Conservation (phyloP, 2,888 invertebrate species). For the Xylota sylvarum region DNA sequence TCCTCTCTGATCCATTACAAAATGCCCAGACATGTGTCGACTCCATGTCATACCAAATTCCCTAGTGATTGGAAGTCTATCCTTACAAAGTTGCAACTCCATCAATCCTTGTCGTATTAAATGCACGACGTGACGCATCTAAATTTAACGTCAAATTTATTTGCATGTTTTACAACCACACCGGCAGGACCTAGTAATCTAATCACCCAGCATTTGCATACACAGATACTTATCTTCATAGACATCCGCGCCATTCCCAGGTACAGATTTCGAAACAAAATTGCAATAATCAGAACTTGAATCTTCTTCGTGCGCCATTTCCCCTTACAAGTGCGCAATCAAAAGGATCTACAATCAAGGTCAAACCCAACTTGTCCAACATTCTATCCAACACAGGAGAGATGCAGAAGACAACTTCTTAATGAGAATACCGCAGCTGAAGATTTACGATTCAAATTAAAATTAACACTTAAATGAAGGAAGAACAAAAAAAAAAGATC, state of each 20-base stretch:
- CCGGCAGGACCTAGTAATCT: not conserved
- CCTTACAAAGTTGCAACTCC: too few relatives aligned
- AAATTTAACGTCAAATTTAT: not conserved
- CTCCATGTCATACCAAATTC: too few relatives aligned
- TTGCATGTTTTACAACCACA: not conserved
- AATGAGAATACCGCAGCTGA: not conserved
- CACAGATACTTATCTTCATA: not conserved
- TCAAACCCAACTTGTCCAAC: not conserved
- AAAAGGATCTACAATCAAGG: not conserved
- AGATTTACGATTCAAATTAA: slow-evolving; percentile 4
- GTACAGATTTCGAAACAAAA: not conserved
- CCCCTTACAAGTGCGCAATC: not conserved
- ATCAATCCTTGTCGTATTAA: not conserved
- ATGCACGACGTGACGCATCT: not conserved
- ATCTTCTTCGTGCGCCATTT: not conserved
- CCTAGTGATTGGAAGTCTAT: too few relatives aligned
- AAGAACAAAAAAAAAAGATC: slow-evolving; percentile 1
- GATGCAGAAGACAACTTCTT: not conserved
- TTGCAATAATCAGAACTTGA: not conserved
- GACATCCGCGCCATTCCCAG: not conserved
- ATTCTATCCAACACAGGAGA: not conserved
- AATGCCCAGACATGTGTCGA: too few relatives aligned
- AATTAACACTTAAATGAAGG: not conserved
- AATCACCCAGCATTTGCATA: not conserved
- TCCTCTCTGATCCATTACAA: too few relatives aligned